phyloP scores from a whole-genome alignment of 2,888 invertebrate genomes.

The Serripes groenlandicus region DNA sequence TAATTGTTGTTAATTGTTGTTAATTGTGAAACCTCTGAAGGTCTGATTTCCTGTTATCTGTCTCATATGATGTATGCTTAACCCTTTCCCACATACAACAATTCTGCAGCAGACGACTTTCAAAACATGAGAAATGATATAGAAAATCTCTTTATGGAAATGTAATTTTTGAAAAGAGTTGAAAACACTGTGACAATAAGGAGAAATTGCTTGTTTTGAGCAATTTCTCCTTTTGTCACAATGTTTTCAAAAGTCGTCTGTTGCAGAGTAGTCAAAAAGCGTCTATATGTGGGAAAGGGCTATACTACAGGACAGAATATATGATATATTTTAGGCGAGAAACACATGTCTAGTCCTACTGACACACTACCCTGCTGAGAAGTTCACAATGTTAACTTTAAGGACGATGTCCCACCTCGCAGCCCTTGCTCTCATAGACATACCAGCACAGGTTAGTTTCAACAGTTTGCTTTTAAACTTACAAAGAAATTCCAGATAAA shows the following conservation, averaged over 20 bases:
- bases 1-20: too few species aligned
- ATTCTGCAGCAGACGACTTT: too few species aligned
- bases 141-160: too few species aligned
- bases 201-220: not conserved
- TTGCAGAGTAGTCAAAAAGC: not conserved
- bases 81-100: too few species aligned
- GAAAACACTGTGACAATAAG: not conserved
- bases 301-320: not conserved
- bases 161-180: too few species aligned
- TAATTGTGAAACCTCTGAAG: too few species aligned
- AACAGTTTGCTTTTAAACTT: too few species aligned
- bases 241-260: not conserved
- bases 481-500: too few species aligned
- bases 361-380: constrained; percentile 92
- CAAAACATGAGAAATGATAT: too few species aligned
- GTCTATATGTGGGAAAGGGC: not conserved
- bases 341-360: constrained; percentile 91
- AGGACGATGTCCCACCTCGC: constrained; percentile 95
- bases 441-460: constrained; percentile 91
- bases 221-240: not conserved
- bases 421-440: constrained; percentile 95
- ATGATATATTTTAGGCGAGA: constrained; percentile 88
- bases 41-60: too few species aligned
- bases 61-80: too few species aligned
- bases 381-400: constrained; percentile 93